phyloP scores from a whole-genome alignment of 2,113 vertebrate genomes.

The Ammodytes dubius region DNA sequence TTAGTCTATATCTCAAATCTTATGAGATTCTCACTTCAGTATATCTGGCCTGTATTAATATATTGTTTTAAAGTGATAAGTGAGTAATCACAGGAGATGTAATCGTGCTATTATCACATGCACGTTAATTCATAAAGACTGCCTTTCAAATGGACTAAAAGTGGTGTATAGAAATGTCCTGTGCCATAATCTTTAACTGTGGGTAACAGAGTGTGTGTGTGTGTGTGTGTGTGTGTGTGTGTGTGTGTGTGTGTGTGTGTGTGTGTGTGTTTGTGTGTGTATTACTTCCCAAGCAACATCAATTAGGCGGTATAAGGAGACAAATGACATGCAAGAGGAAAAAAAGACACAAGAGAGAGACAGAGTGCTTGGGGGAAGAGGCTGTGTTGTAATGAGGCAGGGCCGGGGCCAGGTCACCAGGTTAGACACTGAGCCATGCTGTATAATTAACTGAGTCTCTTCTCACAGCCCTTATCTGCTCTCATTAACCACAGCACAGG shows the following conservation, averaged over 20 bases:
- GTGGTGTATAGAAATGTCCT: not conserved
- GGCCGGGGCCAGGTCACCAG: not conserved
- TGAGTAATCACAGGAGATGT: too few species aligned
- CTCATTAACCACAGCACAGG: conserved; percentile 45
- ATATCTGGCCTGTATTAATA: too few species aligned
- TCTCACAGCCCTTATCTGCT: conserved; percentile 28
- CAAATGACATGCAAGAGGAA: not conserved
- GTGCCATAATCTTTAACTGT: not conserved
- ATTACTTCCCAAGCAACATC: not conserved
- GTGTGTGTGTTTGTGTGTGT: not conserved
- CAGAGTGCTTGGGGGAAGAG: conserved; percentile 1
- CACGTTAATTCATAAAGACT: not conserved
- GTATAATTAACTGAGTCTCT: conserved; percentile 38
- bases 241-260: not conserved
- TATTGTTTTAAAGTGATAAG: too few species aligned
- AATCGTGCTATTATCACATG: too few species aligned
- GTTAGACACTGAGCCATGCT: conserved; percentile 33
- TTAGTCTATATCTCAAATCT: too few species aligned
- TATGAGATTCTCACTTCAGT: too few species aligned
- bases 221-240: not conserved
- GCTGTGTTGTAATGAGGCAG: conserved; percentile 32
- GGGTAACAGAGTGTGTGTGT: too few species aligned
- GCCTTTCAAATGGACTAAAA: not conserved
- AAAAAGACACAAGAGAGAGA: not conserved
- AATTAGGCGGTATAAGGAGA: not conserved